Conservation (phyloP, 1,140 invertebrate species). For the Cotesia typhae region DNA sequence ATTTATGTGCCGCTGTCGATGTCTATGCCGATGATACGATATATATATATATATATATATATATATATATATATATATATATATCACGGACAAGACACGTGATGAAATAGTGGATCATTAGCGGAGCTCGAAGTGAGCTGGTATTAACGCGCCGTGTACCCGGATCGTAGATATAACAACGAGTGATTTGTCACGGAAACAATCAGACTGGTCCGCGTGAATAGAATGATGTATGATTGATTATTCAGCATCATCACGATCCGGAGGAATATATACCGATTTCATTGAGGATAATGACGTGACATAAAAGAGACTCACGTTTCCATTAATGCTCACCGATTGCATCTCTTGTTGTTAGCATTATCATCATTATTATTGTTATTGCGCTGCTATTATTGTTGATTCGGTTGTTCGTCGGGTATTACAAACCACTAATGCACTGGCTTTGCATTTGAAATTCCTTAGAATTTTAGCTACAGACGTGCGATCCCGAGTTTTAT, state of each 20-base stretch:
- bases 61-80: no score
- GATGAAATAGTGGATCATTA: no score
- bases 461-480: no score
- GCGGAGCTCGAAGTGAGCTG: no score
- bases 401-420: no score
- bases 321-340: background rate
- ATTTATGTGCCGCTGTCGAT: no score
- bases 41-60: no score
- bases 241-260: constrained; percentile 19
- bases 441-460: no score
- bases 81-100: no score
- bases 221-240: constrained; percentile 33
- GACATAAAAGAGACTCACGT: background rate
- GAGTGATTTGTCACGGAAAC: constrained; percentile 33
- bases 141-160: background rate
- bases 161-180: constrained; percentile 31
- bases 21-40: background rate
- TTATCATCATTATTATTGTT: background rate
- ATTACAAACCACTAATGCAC: no score
- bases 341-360: no score
- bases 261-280: constrained; percentile 28
- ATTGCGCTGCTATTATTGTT: background rate
- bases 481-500: no score
- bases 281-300: constrained; percentile 33
- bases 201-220: constrained; percentile 20